These are phyloP conservation scores for Acleris emargana DNA, from an alignment of 2,888 invertebrate genomes.

Conservation along the genomic window DNA sequence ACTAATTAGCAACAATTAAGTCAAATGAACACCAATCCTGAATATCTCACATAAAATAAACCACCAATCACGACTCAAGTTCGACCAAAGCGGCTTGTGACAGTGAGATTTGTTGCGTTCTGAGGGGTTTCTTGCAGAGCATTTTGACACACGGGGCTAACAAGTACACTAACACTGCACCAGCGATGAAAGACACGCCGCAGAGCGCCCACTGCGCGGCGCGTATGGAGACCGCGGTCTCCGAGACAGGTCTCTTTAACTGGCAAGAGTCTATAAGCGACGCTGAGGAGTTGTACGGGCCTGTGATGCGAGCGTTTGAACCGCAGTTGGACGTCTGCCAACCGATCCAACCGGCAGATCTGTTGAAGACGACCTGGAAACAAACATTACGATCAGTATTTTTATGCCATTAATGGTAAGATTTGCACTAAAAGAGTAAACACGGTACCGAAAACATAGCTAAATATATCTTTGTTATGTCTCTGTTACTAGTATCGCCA, in stretches of 20 bases:
- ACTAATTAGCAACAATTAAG: background rate
- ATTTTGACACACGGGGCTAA: constrained; percentile 67
- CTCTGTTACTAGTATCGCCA: too few species aligned
- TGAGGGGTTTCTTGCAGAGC: constrained; percentile 52
- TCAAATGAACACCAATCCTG: background rate
- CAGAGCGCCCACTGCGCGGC: constrained; percentile 72
- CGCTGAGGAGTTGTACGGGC: constrained; percentile 62
- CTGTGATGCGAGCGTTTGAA: constrained; percentile 62
- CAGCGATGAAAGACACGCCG: constrained; percentile 65
- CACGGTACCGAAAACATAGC: too few species aligned
- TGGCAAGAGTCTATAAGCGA: constrained; percentile 57
- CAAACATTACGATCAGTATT: background rate
- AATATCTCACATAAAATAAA: background rate
- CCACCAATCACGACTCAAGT: constrained; percentile 51
- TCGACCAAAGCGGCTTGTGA: constrained; percentile 70
- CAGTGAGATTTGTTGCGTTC: constrained; percentile 63
- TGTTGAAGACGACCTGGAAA: constrained; percentile 75
- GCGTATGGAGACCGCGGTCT: constrained; percentile 62
- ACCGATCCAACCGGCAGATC: constrained; percentile 75
- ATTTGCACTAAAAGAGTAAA: too few species aligned
- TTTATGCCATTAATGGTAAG: too few species aligned
- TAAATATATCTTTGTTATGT: too few species aligned
- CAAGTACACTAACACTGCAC: constrained; percentile 62
- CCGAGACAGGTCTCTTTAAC: constrained; percentile 50
- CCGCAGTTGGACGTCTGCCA: constrained; percentile 74